Base-by-base conservation (phyloP, 1,140 invertebrate species). In the Leptopilina clavipes region DNA sequence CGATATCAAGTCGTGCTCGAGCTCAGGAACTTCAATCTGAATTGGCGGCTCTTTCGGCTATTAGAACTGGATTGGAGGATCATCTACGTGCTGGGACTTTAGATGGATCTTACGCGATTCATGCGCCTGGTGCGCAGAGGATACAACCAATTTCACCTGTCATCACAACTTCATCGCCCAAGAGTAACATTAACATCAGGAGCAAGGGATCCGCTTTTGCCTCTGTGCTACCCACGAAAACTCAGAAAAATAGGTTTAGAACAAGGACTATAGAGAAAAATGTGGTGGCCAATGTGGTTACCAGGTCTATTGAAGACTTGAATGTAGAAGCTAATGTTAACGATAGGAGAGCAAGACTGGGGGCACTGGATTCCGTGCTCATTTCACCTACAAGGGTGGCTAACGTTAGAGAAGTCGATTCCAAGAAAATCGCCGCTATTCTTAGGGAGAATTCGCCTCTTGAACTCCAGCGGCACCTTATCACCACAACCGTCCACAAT, bases 401-500 rank as follows among this genome's bases (percentile, higher is more conserved):
- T 37, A 79, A 89, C 37, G 81, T 88, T 7, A 84, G 82, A 40
- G 83, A 89, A 56, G 85, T 91, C 1, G 94, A 95, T 87, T 92
- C 93, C 22, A 93, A 92, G 76, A 95, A 96, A 88, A 94, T 97
- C 83, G 92, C 94, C 78, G 95, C 95, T 84, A 97, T 97, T 87
- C 91, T 97, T 54, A 92, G 93, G 71, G 95, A 97, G 91, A 93
- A 93, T 52, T 95, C 95, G 89, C 94, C 95, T 3, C 86, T 96
- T 37, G 95, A 96, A 88, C 91, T 97, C 77, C 95, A 96, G 88
- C 92, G 95, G 73, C 95, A 97, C 90, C 91, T 97, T 19, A 93
- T 97, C 76, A 94, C 93, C 8, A 93, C 95, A 75, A 95, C 95
- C 84, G 95, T 96, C 86, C 94, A 96, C 86, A 96, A 96, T 92